Evolutionary conservation across 2,113 vertebrate genomes (phyloP).

Genomic region (Gallinago paraguaiae): DNA sequence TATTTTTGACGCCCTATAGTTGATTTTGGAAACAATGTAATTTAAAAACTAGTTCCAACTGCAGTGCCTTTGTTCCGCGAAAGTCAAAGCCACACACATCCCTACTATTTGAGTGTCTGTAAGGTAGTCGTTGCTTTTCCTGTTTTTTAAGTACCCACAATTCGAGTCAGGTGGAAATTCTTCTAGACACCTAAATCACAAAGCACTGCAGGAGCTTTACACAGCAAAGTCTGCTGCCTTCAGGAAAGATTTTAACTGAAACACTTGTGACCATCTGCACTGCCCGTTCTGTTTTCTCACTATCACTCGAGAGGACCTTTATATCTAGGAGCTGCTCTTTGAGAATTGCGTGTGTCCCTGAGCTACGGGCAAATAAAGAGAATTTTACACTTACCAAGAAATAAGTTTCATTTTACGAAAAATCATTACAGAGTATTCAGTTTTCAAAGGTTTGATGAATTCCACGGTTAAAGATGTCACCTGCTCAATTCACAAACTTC

Average conservation of each 20-base stretch:
- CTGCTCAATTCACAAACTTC: not conserved
- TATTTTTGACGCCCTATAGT: not conserved
- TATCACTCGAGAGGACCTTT: not conserved
- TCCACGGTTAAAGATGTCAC: not conserved
- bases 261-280: not conserved
- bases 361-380: not conserved
- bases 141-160: not conserved
- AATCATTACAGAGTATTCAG: not conserved
- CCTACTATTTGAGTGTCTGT: not conserved
- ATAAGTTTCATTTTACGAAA: not conserved
- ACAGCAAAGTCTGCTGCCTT: not conserved
- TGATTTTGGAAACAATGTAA: not conserved
- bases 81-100: not conserved
- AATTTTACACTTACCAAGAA: not conserved
- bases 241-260: not conserved
- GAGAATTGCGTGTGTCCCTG: not conserved
- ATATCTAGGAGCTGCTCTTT: not conserved
- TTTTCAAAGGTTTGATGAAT: not conserved
- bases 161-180: not conserved
- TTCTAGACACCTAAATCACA: not conserved
- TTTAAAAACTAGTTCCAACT: not conserved
- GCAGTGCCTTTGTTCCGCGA: not conserved
- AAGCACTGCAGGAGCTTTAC: not conserved
- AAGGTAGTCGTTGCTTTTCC: not conserved
- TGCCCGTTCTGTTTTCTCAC: not conserved